These are phyloP conservation scores for Prunella strophiata DNA, from an alignment of 2,797 vertebrate species.

Conservation along the genomic window DNA sequence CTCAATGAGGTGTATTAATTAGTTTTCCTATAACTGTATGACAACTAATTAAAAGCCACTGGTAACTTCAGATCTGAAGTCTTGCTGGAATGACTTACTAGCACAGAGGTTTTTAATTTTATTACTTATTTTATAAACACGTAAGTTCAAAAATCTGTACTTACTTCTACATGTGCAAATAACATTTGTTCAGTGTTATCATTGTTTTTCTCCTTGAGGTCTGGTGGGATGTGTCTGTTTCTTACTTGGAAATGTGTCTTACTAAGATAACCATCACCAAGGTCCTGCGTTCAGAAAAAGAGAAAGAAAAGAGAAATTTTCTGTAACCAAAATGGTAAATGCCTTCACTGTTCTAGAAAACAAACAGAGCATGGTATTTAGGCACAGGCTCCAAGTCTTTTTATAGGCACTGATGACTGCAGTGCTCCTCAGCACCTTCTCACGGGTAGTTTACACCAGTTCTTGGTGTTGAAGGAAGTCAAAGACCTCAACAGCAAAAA, in stretches of 20 bases:
- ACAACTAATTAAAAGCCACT: neutral
- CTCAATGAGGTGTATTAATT: neutral
- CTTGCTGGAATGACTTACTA: neutral
- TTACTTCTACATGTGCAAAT: constrained; percentile 69
- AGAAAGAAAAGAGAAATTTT: constrained; percentile 6
- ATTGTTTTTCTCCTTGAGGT: constrained; percentile 27
- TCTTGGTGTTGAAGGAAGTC: neutral
- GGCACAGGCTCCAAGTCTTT: neutral
- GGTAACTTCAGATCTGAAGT: neutral
- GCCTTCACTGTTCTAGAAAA: constrained; percentile 4
- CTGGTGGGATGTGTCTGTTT: constrained; percentile 41
- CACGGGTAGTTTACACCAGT: neutral
- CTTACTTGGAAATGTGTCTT: constrained; percentile 79
- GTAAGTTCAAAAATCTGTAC: constrained; percentile 4
- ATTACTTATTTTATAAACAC: neutral
- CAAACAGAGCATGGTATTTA: constrained; percentile 12
- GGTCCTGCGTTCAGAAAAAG: constrained; percentile 68
- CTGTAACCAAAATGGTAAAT: constrained; percentile 22
- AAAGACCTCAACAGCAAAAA: neutral
- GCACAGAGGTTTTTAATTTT: neutral
- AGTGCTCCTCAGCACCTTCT: neutral
- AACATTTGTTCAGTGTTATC: constrained; percentile 3
- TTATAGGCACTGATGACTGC: neutral
- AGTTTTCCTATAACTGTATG: neutral
- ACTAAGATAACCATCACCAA: constrained; percentile 81